Conservation (phyloP, 2,113 vertebrate genomes). For the Mobula birostris region DNA sequence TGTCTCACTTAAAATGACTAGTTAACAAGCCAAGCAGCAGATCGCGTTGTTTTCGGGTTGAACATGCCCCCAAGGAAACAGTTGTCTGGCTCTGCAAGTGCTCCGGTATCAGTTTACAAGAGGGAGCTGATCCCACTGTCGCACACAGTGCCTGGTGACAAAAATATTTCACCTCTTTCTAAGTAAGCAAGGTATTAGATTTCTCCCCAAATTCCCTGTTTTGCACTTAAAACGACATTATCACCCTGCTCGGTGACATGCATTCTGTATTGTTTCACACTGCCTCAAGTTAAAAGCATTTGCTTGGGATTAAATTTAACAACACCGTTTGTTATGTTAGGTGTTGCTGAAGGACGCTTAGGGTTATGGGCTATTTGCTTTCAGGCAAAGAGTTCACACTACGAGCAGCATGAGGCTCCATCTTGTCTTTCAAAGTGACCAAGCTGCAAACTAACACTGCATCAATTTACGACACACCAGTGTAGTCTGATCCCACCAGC, state of each 20-base stretch:
- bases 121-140: background rate
- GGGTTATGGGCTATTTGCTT: constrained; percentile 30
- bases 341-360: background rate
- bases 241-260: constrained; percentile 42
- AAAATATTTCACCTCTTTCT: constrained; percentile 36
- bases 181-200: constrained; percentile 39
- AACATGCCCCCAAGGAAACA: background rate
- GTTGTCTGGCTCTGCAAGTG: background rate
- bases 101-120: background rate
- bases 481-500: too few relatives aligned
- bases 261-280: constrained; percentile 41
- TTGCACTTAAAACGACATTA: constrained; percentile 40
- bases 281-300: constrained; percentile 47
- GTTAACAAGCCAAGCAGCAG: background rate
- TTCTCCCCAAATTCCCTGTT: constrained; percentile 40
- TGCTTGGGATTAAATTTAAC: constrained; percentile 44
- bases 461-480: background rate
- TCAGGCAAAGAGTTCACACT: constrained; percentile 5
- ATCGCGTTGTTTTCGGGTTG: background rate
- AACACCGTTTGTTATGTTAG: constrained; percentile 39
- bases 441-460: background rate
- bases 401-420: background rate
- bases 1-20: background rate
- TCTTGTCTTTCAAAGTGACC: background rate
- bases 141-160: background rate